Percentiles rank a stretch among this genome's conserved stretches.
Conservation (phyloP, 2,797 vertebrate species). For the Siniperca scherzeri region DNA sequence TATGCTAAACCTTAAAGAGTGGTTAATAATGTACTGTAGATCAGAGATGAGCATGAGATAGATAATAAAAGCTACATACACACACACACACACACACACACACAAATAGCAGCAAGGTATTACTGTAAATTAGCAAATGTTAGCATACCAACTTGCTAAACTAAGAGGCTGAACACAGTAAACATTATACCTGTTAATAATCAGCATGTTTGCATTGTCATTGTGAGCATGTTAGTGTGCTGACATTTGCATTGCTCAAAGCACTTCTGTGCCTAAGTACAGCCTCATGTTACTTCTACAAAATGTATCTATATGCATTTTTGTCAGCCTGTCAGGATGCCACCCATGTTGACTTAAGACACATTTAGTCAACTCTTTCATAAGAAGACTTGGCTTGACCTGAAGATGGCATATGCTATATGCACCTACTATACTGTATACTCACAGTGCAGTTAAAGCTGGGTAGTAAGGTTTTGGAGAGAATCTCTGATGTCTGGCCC, state of each 20-base stretch:
- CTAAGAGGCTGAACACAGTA: background rate
- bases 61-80: background rate
- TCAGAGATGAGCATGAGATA: conserved; percentile 21
- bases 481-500: conserved; percentile 75
- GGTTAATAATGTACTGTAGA: conserved; percentile 19
- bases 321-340: background rate
- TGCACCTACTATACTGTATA: conserved; percentile 4
- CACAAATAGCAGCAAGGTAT: background rate
- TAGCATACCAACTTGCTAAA: background rate
- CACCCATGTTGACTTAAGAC: background rate
- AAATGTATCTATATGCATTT: background rate
- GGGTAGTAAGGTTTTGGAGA: conserved; percentile 83
- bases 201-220: background rate
- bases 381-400: background rate
- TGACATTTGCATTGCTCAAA: background rate
- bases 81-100: background rate
- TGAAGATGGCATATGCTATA: background rate
- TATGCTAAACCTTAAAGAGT: background rate
- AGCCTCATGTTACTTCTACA: background rate
- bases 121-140: background rate
- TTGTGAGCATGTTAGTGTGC: background rate
- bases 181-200: background rate
- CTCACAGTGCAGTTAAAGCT: conserved; percentile 83
- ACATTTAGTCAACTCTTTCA: background rate
- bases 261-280: background rate